phyloP scores from a whole-genome alignment of 1,140 invertebrate genomes.

The Hycleus cichorii region DNA sequence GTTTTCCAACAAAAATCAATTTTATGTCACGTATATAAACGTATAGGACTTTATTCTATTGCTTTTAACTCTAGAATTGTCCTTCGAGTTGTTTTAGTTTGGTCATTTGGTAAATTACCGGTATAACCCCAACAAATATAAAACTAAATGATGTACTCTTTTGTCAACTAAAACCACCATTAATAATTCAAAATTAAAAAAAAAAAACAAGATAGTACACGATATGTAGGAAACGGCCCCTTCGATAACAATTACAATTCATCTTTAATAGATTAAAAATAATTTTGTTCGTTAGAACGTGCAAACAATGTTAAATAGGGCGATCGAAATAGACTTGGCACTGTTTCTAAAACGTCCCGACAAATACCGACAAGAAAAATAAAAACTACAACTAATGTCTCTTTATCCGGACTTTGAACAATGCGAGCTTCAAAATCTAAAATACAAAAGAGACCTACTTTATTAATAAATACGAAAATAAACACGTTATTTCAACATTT shows the following conservation, averaged over 20 bases:
- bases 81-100: background rate
- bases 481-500: too few relatives aligned
- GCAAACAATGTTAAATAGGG: constrained; percentile 36
- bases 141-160: constrained; percentile 6
- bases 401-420: too few relatives aligned
- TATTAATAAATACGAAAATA: too few relatives aligned
- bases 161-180: constrained; percentile 22
- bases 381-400: too few relatives aligned
- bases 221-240: too few relatives aligned
- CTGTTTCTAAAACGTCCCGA: constrained; percentile 15
- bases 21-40: constrained; percentile 9
- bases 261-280: constrained; percentile 27
- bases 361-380: constrained; percentile 1
- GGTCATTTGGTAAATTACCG: constrained; percentile 13
- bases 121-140: constrained; percentile 12
- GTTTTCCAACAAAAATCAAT: constrained; percentile 12
- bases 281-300: constrained; percentile 32
- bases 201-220: too few relatives aligned
- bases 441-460: too few relatives aligned
- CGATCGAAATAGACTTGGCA: constrained; percentile 37
- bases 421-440: too few relatives aligned
- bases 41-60: background rate
- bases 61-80: too few relatives aligned
- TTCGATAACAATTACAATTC: too few relatives aligned
- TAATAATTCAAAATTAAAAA: constrained; percentile 23